Percentiles rank a stretch among this genome's conserved stretches.
These are phyloP conservation scores for Drosophila jambulina DNA, from an alignment of 1,140 invertebrate species.

Conservation along the genomic window DNA sequence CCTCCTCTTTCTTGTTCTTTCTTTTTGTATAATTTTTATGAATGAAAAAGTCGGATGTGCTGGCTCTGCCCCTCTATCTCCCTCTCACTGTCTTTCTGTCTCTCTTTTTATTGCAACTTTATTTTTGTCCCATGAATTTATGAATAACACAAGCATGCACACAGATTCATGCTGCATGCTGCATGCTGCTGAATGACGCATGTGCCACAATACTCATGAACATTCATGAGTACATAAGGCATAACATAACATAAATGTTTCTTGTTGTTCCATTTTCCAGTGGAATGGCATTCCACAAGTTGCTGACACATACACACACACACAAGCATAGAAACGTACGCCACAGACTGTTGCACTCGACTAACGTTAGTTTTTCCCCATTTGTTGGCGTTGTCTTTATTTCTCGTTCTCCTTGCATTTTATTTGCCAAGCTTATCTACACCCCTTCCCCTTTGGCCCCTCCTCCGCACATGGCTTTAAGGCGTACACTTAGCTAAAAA, in stretches of 20 bases:
- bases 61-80: constrained; percentile 10
- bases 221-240: constrained; percentile 11
- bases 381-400: constrained; percentile 7
- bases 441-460: neutral
- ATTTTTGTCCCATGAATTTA: constrained; percentile 33
- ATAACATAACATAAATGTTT: constrained; percentile 9
- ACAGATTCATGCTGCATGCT: constrained; percentile 19
- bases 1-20: constrained; percentile 23
- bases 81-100: neutral
- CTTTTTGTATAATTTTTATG: constrained; percentile 69
- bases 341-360: constrained; percentile 1
- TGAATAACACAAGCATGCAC: constrained; percentile 19
- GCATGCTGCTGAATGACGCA: constrained; percentile 26
- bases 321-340: neutral
- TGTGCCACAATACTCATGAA: constrained; percentile 12
- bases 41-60: constrained; percentile 75
- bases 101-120: constrained; percentile 36
- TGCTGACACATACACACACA: constrained; percentile 34
- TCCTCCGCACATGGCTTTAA: neutral
- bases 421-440: constrained; percentile 49
- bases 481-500: constrained; percentile 1
- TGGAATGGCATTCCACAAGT: constrained; percentile 74
- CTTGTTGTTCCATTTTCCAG: constrained; percentile 50
- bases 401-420: constrained; percentile 25
- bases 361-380: constrained; percentile 23